Conservation (phyloP, 2,113 vertebrate genomes). For the Ptyas mucosa region DNA sequence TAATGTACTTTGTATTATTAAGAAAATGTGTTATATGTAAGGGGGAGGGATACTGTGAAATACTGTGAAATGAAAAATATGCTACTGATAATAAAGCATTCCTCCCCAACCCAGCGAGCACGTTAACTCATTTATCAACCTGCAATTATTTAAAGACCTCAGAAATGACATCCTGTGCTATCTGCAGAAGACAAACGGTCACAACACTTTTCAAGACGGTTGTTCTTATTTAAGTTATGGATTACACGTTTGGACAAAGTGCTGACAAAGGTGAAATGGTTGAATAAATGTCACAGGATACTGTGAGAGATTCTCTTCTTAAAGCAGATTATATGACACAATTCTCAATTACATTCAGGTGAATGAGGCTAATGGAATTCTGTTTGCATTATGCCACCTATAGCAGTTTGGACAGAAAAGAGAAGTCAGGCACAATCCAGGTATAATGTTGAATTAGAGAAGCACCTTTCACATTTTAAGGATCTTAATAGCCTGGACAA, state of each 20-base stretch:
- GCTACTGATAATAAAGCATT: neutral
- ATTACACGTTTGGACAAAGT: neutral
- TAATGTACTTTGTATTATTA: neutral
- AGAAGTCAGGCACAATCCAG: neutral
- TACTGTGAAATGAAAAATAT: neutral
- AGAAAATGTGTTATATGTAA: slow-evolving; percentile 15
- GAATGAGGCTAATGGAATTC: slow-evolving; percentile 11
- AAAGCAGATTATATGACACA: neutral
- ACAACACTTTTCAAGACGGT: neutral
- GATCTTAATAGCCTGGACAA: neutral
- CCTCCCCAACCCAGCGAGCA: neutral
- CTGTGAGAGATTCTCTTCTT: neutral
- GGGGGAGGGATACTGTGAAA: neutral
- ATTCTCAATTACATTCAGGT: neutral
- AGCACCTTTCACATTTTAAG: neutral
- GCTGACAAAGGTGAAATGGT: slow-evolving; percentile 4
- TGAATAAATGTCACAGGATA: neutral
- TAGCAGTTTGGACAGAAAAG: neutral
- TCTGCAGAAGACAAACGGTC: neutral
- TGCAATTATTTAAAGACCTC: accelerated
- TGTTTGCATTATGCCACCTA: neutral
- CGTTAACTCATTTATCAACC: neutral
- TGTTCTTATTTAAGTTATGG: neutral
- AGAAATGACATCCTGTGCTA: neutral
- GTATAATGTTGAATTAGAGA: neutral